Evolutionary conservation across 1,140 invertebrate genomes (phyloP).

Genomic region (Ceratina calcarata): DNA sequence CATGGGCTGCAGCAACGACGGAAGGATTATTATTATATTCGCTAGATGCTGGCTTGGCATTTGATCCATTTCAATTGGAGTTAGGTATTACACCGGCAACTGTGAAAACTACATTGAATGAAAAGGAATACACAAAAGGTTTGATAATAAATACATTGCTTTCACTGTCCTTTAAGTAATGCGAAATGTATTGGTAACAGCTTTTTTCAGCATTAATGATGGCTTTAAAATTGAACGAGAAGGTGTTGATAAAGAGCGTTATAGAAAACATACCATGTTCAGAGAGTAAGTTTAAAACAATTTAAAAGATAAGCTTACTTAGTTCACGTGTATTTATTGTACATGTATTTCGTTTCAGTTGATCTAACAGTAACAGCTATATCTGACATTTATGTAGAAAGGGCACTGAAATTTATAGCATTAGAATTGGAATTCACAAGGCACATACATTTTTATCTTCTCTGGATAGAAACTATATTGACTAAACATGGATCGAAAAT

Average conservation of each 20-base stretch:
- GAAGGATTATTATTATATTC: conserved; percentile 97
- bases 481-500: conserved; percentile 83
- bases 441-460: conserved; percentile 94
- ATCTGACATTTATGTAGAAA: conserved; percentile 88
- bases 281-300: conserved; percentile 85
- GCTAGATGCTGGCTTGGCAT: conserved; percentile 87
- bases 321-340: conserved; percentile 7
- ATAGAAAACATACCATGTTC: conserved; percentile 89
- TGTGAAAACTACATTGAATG: conserved; percentile 83
- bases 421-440: conserved; percentile 86
- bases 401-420: conserved; percentile 86
- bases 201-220: conserved; percentile 87
- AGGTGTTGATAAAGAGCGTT: conserved; percentile 88
- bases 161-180: neutral
- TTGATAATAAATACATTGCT: conserved; percentile 24
- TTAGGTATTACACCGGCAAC: conserved; percentile 89
- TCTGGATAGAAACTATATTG: conserved; percentile 88
- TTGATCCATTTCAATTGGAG: conserved; percentile 93
- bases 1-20: conserved; percentile 94
- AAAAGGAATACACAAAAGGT: conserved; percentile 85
- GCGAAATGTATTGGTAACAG: conserved; percentile 30
- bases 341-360: conserved; percentile 83
- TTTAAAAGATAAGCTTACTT: neutral
- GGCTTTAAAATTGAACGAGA: conserved; percentile 93
- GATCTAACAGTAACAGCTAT: conserved; percentile 86